Conservation (phyloP, 2,888 invertebrate species). For the Heteromyza rotundicornis region DNA sequence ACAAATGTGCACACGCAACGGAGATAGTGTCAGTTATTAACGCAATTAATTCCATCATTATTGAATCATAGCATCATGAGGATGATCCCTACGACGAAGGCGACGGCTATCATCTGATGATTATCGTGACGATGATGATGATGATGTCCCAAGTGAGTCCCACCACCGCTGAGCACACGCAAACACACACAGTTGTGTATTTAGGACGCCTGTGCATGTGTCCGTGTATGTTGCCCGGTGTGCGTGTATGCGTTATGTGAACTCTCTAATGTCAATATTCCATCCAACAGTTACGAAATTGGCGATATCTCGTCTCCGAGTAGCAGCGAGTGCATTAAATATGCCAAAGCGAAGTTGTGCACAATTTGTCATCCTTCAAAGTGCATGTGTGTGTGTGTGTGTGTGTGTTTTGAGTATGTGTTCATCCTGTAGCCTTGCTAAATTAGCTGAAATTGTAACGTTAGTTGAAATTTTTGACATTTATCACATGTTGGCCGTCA, state of each 20-base stretch:
- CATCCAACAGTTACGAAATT: not conserved
- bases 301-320: not conserved
- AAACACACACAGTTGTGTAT: not conserved
- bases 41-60: constrained; percentile 63
- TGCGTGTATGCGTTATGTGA: not conserved
- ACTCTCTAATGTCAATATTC: constrained; percentile 1
- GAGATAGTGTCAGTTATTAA: constrained; percentile 61
- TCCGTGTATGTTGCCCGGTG: not conserved
- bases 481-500: not conserved
- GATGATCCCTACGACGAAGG: constrained; percentile 21
- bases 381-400: constrained; percentile 2
- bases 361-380: not conserved
- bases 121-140: constrained; percentile 3
- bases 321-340: constrained; percentile 57
- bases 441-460: constrained; percentile 4
- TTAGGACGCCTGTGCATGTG: not conserved
- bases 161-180: constrained; percentile 3
- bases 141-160: constrained; percentile 9
- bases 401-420: not conserved
- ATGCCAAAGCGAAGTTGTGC: constrained; percentile 53
- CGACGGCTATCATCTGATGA: too few species aligned
- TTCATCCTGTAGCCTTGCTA: not conserved
- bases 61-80: constrained; percentile 56
- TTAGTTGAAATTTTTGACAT: not conserved
- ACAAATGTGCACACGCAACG: constrained; percentile 10